A percentile compares a stretch with the other conserved stretches of the same genome.
Conservation (phyloP, 2,888 invertebrate species). For the Zootermopsis nevadensis region DNA sequence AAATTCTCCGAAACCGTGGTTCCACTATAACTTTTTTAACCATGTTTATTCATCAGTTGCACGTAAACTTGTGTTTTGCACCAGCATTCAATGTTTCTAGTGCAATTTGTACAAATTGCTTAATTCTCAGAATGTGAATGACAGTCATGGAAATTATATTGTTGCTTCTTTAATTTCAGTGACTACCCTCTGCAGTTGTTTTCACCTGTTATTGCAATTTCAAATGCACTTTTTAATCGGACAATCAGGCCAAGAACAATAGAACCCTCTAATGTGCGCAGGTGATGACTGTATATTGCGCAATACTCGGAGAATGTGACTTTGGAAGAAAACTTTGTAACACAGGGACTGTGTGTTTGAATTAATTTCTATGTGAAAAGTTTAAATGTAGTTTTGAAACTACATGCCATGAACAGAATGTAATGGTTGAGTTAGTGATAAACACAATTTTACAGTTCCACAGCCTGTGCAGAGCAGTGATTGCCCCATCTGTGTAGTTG, state of each 20-base stretch:
- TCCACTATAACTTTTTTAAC: too few species aligned
- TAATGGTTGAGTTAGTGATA: slow-evolving; percentile 7
- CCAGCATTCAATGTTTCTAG: too few species aligned
- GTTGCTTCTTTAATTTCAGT: slow-evolving; percentile 63
- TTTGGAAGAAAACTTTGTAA: background rate
- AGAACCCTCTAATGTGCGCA: slow-evolving; percentile 16
- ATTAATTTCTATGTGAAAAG: background rate
- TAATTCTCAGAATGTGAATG: too few species aligned
- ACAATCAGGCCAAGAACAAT: slow-evolving; percentile 62
- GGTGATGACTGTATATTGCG: slow-evolving; percentile 38
- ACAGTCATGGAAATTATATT: too few species aligned
- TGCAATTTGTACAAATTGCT: too few species aligned
- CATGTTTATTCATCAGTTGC: too few species aligned
- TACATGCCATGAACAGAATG: background rate
- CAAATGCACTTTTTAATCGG: slow-evolving; percentile 80
- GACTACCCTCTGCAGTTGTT: slow-evolving; percentile 81
- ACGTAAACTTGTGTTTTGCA: too few species aligned
- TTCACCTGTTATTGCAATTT: slow-evolving; percentile 84
- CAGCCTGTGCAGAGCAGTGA: too few species aligned
- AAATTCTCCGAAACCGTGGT: too few species aligned
- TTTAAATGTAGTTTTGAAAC: background rate
- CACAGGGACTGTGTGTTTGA: background rate
- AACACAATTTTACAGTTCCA: background rate
- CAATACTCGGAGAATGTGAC: background rate
- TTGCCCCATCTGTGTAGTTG: background rate